Base-by-base conservation (phyloP, 2,888 invertebrate genomes). In the Eilema caniola region DNA sequence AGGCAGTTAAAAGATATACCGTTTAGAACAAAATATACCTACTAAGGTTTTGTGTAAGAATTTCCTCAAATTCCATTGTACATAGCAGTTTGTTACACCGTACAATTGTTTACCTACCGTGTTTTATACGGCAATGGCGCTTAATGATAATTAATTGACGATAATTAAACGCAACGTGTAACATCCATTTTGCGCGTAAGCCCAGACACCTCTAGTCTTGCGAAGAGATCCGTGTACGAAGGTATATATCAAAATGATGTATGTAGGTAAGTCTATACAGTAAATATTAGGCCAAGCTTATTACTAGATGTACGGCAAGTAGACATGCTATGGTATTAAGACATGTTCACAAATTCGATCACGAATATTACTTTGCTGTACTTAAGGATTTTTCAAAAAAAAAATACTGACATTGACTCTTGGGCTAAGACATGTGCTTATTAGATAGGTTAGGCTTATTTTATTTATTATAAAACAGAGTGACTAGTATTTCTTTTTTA, bases 71-170 rank as follows among this genome's bases (percentile, higher is more conserved):
- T 77, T 71, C 71, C 76, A 71, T 71, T 67, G 71, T 67, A 66
- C 68, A 76, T 66, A 73, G 24, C 76, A 78, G 73, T 76, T 79
- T 75, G 77, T 84, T 75, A 64, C 73, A 73, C 72, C 72, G 69
- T 68, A 74, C 73, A 80, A 84, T 84, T 83, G 83, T 84, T 83
- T 83, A 78, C 77, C 68, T 78, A 67, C 83, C 71, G 56, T 76
- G 71, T 84, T 83, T 83, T 79, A 81, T 81, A 80, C 80, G 71
- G 80, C 77, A 78, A 77, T 81, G 76, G 74, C 71, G 81, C 77
- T 81, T 80, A 84, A 83, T 84, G 83, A 83, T 83, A 83, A 83
- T 83, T 84, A 83, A 83, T 83, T 81, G 83, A 83, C 76, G 77
- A 83, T 81, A 83, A 83, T 83, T 83, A 84, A 81, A 81, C 82